Evolutionary conservation across 2,888 invertebrate genomes (phyloP), one percentile per base, ranked within the genome.

Genomic region (Dicyrtoma fusca): DNA sequence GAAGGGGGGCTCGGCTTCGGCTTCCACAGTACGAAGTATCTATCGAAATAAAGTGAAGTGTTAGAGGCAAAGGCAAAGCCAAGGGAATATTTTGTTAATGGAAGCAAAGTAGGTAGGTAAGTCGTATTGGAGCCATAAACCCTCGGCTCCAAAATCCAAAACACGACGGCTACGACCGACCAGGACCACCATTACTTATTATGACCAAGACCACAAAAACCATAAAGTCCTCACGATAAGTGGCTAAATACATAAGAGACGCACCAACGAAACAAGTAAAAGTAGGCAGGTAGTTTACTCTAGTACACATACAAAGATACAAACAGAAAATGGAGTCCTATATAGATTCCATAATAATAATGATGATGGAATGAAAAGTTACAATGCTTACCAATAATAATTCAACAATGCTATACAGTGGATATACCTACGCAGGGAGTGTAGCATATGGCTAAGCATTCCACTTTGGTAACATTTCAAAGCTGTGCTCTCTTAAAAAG

Each of bases 221-320:
- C 47, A 63, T 53, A 66, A 66, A 66, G 53, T 66, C 47, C 66
- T 42, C n/a, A 66, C 42, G 53, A 66, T 65, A 65, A 63, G 55
- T 53, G 55, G 55, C 64, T 51, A 64, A 64, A 26, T 51, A 64
- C 51, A 64, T 14, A 26, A 42, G 42, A 61, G 34, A 64, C n/a
- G n/a, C n/a, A n/a, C n/a, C n/a, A n/a, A n/a, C n/a, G 26, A 49
- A 61, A 42, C 42, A 17, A 61, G 61, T 10, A 25, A 8, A 34
- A 34, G 34, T 34, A 34, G 34, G 34, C 8, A 34, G 34, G 34
- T n/a, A n/a, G n/a, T n/a, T n/a, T n/a, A n/a, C n/a, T n/a, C n/a
- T n/a, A n/a, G 34, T 34, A 34, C 34, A 34, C n/a, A n/a, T n/a
- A n/a, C n/a, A n/a, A n/a, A n/a, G n/a, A n/a, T n/a, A n/a, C n/a